Evolutionary conservation across 2,797 vertebrate genomes (phyloP).

Genomic region (Xiphophorus birchmanni): DNA sequence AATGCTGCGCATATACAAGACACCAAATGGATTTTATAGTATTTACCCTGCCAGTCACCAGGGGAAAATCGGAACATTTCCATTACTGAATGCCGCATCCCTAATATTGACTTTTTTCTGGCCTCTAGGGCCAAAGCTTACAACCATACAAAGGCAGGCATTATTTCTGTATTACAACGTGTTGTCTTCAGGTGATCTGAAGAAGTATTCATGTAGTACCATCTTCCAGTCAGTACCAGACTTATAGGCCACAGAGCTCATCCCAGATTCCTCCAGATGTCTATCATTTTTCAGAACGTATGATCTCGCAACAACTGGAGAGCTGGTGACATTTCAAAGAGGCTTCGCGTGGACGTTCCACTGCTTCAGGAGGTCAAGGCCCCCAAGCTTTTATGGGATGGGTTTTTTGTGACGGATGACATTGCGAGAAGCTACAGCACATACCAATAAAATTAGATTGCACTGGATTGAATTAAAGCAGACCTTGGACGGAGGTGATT

Average conservation of each 20-base stretch:
- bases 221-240: background rate
- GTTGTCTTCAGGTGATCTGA: background rate
- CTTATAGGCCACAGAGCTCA: background rate
- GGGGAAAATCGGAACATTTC: background rate
- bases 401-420: slow-evolving; percentile 72
- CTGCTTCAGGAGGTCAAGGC: slow-evolving; percentile 67
- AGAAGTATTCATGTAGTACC: background rate
- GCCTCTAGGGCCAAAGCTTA: background rate
- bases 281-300: slow-evolving; percentile 24
- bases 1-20: background rate
- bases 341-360: slow-evolving; percentile 44
- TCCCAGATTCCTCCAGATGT: slow-evolving; percentile 9
- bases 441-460: slow-evolving; percentile 77
- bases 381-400: slow-evolving; percentile 64
- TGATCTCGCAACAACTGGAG: slow-evolving; percentile 6
- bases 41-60: background rate
- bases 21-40: background rate
- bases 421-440: slow-evolving; percentile 70
- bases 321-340: slow-evolving; percentile 22
- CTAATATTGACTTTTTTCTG: background rate
- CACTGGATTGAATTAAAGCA: slow-evolving; percentile 73
- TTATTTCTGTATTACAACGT: background rate
- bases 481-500: slow-evolving; percentile 72
- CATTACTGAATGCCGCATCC: background rate
- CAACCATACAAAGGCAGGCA: background rate